Evolutionary conservation across 2,113 vertebrate species (phyloP).

Genomic region (Ia io): DNA sequence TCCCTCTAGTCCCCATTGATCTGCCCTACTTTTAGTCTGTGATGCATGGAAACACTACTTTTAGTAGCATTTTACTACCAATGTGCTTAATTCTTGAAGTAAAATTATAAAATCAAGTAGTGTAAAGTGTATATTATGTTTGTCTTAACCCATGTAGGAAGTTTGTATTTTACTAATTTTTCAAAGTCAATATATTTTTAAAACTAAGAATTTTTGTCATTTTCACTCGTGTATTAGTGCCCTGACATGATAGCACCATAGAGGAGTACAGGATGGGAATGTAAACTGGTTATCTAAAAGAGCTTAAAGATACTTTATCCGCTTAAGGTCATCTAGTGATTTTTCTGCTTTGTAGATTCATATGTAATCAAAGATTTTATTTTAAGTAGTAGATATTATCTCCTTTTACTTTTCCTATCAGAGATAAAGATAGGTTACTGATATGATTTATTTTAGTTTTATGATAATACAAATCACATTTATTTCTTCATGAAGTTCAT

Average conservation of each 20-base stretch:
- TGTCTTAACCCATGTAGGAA: neutral
- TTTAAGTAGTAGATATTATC: neutral
- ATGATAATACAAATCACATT: neutral
- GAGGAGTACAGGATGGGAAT: constrained; percentile 53
- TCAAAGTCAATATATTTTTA: constrained; percentile 52
- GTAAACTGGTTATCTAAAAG: constrained; percentile 51
- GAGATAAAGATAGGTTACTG: neutral
- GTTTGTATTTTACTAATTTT: constrained; percentile 60
- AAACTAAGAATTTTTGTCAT: constrained; percentile 67
- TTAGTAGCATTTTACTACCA: constrained; percentile 23
- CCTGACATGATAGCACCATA: constrained; percentile 42
- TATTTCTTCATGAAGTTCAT: neutral
- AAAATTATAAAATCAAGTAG: neutral
- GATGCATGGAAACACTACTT: constrained; percentile 13
- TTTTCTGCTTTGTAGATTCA: neutral
- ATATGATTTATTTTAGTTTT: constrained; percentile 20
- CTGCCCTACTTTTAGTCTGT: constrained; percentile 53
- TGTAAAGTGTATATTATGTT: neutral
- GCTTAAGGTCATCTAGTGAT: neutral
- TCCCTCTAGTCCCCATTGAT: neutral
- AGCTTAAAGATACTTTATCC: constrained; percentile 42
- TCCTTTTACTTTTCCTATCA: neutral
- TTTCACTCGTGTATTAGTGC: constrained; percentile 27
- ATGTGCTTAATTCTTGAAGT: constrained; percentile 10
- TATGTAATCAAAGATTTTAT: neutral